Evolutionary conservation across 2,797 vertebrate species (phyloP), one percentile per base, ranked within the genome.

Genomic region (Cyprinella venusta): DNA sequence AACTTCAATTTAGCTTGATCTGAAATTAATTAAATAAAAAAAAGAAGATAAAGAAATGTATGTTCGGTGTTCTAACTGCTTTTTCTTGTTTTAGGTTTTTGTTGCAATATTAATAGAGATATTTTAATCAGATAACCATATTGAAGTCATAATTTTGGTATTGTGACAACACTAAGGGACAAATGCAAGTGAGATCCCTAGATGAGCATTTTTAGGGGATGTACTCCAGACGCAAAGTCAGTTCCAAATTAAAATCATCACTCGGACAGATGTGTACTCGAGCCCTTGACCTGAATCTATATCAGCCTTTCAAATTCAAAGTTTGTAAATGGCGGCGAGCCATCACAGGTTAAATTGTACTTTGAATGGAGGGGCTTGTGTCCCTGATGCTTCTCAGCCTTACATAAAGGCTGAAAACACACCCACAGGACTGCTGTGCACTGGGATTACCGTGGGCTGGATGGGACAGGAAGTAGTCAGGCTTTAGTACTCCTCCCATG

Each of bases 381-480:
- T 83, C 50, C 56, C 72, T 45, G 52, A 64, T 68, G 80, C 76
- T 56, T 72, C 76, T 81, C 40, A 59, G 45, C 13, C 61, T 88
- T 85, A 85, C 13, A 10, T 85, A 88, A 85, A 7, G 24, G 76
- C 38, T 83, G 50, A 76, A 63, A 68, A 36, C 48, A 83, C 74
- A 38, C 81, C 71, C 30, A 76, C 19, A 72, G 38, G 61, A 40
- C 63, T 42, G 38, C 36, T 21, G 56, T n/a, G 50, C n/a, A 21
- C 52, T n/a, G 75, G 68, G 76, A 76, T 86, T 86, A 86, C 74
- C 63, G n/a, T 69, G 74, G 74, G 74, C 16, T 75, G 69, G 72
- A 79, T 24, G 30, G 69, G 72, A 79, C 78, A 85, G 85, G 69
- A 87, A 85, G 75, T 84, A 79, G 79, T 81, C 48, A 70, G 52